Percentiles rank a stretch among this genome's conserved stretches.
Conservation (phyloP, 2,113 vertebrate genomes). For the Stigmatopora argus region DNA sequence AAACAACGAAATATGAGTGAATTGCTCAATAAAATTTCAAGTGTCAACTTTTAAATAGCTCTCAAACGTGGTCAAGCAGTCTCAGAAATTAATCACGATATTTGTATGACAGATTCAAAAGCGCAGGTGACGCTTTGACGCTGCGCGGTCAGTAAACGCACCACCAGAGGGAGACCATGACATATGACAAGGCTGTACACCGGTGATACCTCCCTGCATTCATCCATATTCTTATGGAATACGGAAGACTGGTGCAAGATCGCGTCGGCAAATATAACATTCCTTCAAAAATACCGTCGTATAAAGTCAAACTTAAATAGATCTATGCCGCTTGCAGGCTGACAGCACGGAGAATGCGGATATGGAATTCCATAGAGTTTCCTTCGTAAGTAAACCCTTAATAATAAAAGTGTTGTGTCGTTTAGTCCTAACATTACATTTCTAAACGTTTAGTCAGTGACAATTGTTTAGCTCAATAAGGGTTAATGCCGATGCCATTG, state of each 20-base stretch:
- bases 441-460: neutral
- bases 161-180: constrained; percentile 66
- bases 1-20: no score
- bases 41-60: no score
- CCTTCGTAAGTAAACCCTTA: neutral
- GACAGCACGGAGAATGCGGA: neutral
- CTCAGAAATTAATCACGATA: neutral
- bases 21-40: no score
- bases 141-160: constrained; percentile 33
- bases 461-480: constrained; percentile 20
- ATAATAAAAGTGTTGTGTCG: neutral
- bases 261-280: neutral
- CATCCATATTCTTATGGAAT: neutral
- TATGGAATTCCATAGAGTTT: neutral
- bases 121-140: neutral
- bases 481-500: constrained; percentile 45
- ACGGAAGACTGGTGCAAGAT: neutral
- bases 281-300: neutral
- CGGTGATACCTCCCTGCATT: neutral
- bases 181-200: constrained; percentile 23
- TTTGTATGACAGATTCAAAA: neutral
- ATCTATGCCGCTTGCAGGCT: neutral
- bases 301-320: neutral
- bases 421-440: neutral
- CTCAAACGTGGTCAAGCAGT: no score